Conservation (phyloP, 1,140 invertebrate genomes). For the Pseudoatta argentina region DNA sequence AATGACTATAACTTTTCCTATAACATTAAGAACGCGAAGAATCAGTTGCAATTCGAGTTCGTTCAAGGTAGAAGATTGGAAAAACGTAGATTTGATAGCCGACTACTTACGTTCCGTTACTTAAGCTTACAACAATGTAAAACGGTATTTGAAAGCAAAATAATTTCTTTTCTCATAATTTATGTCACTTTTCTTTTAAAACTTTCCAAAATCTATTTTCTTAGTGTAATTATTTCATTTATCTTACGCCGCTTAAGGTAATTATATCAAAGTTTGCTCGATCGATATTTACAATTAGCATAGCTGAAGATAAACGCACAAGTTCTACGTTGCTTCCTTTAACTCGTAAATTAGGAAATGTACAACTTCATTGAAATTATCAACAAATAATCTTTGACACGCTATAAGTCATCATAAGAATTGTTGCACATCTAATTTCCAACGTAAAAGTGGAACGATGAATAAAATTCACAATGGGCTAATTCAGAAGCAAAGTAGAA, state of each 20-base stretch:
- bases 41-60: not conserved
- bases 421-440: not conserved
- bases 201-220: slow-evolving; percentile 4
- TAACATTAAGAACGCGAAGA: slow-evolving; percentile 90
- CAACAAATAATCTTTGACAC: not conserved
- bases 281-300: not conserved
- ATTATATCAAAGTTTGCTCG: not conserved
- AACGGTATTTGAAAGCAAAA: not conserved
- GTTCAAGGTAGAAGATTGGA: not conserved
- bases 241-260: not conserved
- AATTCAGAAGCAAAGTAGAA: not conserved
- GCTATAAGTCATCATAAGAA: not conserved
- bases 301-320: not conserved
- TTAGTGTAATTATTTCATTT: not conserved
- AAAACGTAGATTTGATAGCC: not conserved
- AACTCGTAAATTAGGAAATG: not conserved
- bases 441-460: not conserved
- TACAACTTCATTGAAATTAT: not conserved
- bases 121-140: not conserved
- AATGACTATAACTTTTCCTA: slow-evolving; percentile 93
- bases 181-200: not conserved
- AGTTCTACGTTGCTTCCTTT: not conserved
- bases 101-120: not conserved
- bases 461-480: not conserved
- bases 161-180: not conserved